Base-by-base conservation (phyloP, 2,888 invertebrate genomes). In the Parthenolecanium corni region DNA sequence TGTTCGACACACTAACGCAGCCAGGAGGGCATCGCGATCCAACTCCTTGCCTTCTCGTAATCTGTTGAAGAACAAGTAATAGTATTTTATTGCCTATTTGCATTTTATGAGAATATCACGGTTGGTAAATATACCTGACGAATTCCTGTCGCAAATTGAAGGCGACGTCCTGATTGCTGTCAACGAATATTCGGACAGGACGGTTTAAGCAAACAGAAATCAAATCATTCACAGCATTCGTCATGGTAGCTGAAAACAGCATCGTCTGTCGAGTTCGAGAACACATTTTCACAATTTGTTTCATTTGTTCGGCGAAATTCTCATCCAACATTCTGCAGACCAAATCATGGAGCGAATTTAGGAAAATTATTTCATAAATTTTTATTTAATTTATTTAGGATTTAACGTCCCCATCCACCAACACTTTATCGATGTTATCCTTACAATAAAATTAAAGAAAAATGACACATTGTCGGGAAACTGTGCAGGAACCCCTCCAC, bases 201-300 rank as follows among this genome's bases (percentile, higher is more conserved):
- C 90, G 89, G 66, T 85, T 83, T 24, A 98, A 77, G 0, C 96
- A 95, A 1, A 98, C 89, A 0, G 92, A 84, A 0, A 93, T 95
- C 62, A 98, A 76, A 74, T 94, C 94, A 74, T 92, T 86, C 0
- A 96, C 96, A 74, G 90, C 85, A 62, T 96, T 96, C n/a, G 94
- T 94, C 96, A 98, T 97, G 14, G 98, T 98, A 38, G 98, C 98
- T 0, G 97, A 97, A 77, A 97, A 97, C 64, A 98, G 76, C 82
- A 98, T 89, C 0, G 95, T 97, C 76, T 98, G 97, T 11, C 96
- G 80, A 16, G 86, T 90, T 64, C 84, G 81, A 0, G 93, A 82
- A 74, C 97, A 97, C 69, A 93, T 86, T 18, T 85, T 83, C 54
- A 98, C 89, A 70, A 98, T 91, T 76, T 97, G 95, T 72, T 94